phyloP scores from a whole-genome alignment of 1,140 invertebrate species.

The Trichonephila clavata region DNA sequence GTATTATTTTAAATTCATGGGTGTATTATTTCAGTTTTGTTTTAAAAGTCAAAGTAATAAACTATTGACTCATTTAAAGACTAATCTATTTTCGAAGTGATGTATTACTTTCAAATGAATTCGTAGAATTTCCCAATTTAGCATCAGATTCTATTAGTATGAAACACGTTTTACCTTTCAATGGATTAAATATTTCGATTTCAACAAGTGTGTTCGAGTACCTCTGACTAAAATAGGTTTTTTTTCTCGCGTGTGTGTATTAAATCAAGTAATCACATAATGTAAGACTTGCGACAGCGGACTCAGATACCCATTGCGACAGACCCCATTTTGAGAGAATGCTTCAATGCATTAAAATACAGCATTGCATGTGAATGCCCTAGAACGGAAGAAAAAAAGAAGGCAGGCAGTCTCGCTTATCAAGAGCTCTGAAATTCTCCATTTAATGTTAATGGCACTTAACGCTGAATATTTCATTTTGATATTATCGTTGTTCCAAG shows the following conservation, averaged over 20 bases:
- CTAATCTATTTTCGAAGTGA: no score
- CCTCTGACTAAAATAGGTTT: not conserved
- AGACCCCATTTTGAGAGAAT: not conserved
- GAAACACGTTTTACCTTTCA: no score
- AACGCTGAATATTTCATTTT: constrained; percentile 73
- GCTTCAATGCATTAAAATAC: constrained; percentile 25
- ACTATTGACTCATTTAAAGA: no score
- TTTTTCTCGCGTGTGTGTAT: not conserved
- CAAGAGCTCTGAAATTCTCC: constrained; percentile 34
- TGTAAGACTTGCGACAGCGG: not conserved
- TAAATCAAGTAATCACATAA: not conserved
- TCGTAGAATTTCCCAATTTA: no score
- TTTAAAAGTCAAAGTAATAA: no score
- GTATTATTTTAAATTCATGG: no score
- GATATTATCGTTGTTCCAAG: constrained; percentile 35
- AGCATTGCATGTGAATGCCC: constrained; percentile 11
- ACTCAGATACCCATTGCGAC: not conserved
- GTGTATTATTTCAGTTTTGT: no score
- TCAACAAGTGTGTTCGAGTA: not conserved
- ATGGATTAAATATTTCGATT: not conserved
- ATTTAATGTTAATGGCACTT: constrained; percentile 66
- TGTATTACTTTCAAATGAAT: no score
- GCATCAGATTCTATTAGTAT: no score
- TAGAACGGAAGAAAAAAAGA: not conserved
- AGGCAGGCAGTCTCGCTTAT: not conserved